A percentile compares a stretch with the other conserved stretches of the same genome.
phyloP scores from a whole-genome alignment of 2,113 vertebrate species.

The Nothobranchius kuhntae region DNA sequence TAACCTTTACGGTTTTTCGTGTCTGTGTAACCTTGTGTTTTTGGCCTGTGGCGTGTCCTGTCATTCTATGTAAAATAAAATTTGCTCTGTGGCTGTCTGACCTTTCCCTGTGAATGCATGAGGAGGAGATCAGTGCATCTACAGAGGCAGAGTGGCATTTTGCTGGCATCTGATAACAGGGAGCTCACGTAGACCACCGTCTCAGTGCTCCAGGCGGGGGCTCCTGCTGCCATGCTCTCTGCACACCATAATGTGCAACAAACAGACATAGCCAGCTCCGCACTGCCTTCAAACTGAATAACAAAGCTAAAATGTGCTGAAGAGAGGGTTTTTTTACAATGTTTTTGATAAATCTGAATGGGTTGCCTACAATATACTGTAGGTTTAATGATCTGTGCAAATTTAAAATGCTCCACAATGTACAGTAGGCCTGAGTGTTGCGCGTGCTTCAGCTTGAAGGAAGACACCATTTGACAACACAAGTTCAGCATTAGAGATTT shows the following conservation, averaged over 20 bases:
- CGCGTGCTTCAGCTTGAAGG: background rate
- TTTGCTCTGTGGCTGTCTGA: constrained; percentile 51
- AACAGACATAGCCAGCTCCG: constrained; percentile 3
- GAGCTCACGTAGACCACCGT: constrained; percentile 28
- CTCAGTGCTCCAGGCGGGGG: constrained; percentile 25
- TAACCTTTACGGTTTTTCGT: constrained; percentile 8
- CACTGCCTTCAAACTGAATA: constrained; percentile 9
- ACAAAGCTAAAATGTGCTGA: background rate
- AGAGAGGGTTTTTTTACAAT: background rate
- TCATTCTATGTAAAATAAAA: constrained; percentile 29
- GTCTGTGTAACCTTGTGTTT: constrained; percentile 33
- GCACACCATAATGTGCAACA: constrained; percentile 28
- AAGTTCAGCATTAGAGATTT: too few relatives aligned
- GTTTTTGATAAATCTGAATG: background rate
- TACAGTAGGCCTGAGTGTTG: background rate
- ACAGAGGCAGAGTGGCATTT: constrained; percentile 62
- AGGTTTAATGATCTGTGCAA: background rate
- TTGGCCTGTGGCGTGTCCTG: constrained; percentile 29
- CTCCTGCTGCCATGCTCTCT: constrained; percentile 33
- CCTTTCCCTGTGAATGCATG: constrained; percentile 65
- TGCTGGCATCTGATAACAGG: constrained; percentile 52
- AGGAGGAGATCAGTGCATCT: constrained; percentile 54
- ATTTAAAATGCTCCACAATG: background rate
- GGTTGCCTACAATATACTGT: background rate
- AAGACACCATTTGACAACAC: background rate